phyloP scores from a whole-genome alignment of 1,140 invertebrate species.

The Ruditapes philippinarum region DNA sequence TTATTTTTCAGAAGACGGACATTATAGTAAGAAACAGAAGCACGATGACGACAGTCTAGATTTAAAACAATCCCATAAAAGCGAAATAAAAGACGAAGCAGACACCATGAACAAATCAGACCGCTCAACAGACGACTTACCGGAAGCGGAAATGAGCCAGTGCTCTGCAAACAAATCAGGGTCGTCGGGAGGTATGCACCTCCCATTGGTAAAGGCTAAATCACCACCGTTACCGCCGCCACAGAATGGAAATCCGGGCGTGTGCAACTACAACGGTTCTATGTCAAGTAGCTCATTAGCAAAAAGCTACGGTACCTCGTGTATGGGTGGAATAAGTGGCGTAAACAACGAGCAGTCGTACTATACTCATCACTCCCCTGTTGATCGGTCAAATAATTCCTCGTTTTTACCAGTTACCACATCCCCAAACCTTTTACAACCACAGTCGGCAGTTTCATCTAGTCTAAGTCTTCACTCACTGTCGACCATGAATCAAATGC shows the following conservation, averaged over 20 bases:
- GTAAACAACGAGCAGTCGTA: slow-evolving; percentile 74
- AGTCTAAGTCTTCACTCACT: slow-evolving; percentile 72
- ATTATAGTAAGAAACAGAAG: slow-evolving; percentile 73
- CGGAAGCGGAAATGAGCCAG: slow-evolving; percentile 69
- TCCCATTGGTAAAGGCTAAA: slow-evolving; percentile 46
- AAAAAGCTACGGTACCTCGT: slow-evolving; percentile 58
- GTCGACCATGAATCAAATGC: slow-evolving; percentile 77
- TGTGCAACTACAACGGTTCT: slow-evolving; percentile 47
- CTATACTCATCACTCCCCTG: slow-evolving; percentile 78
- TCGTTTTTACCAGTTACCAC: slow-evolving; percentile 79
- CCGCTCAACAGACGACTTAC: slow-evolving; percentile 64
- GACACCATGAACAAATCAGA: slow-evolving; percentile 66
- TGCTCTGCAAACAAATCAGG: slow-evolving; percentile 70
- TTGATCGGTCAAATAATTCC: slow-evolving; percentile 70
- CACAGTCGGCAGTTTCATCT: slow-evolving; percentile 68
- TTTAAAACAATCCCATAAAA: slow-evolving; percentile 59
- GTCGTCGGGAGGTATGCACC: slow-evolving; percentile 55
- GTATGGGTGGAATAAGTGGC: slow-evolving; percentile 58
- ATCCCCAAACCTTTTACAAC: slow-evolving; percentile 68
- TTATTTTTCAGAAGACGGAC: slow-evolving; percentile 61
- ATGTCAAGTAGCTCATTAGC: slow-evolving; percentile 25
- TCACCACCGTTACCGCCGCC: slow-evolving; percentile 51
- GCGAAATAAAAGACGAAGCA: slow-evolving; percentile 71
- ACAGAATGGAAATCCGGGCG: not conserved
- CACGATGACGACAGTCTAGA: slow-evolving; percentile 65